A percentile compares a stretch with the other conserved stretches of the same genome.
Evolutionary conservation across 2,113 vertebrate species (phyloP).

Genomic region (Odobenus rosmarus): DNA sequence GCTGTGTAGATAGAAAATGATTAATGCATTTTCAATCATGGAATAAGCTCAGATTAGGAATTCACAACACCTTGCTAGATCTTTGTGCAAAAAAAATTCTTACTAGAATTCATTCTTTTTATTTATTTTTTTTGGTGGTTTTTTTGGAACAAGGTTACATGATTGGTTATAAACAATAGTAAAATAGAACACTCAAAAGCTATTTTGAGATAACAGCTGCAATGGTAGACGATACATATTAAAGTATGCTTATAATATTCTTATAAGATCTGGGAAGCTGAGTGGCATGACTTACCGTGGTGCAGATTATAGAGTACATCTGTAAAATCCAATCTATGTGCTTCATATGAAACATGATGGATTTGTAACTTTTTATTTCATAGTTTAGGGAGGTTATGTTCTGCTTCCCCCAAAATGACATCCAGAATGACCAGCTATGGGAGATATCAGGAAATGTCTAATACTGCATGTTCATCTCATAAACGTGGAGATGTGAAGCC

Average conservation of each 20-base stretch:
- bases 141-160: not conserved
- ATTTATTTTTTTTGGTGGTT: not conserved
- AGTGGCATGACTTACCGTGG: not conserved
- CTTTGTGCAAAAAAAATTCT: not conserved
- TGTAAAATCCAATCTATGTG: not conserved
- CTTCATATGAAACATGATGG: not conserved
- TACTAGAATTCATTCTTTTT: constrained; percentile 6
- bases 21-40: constrained; percentile 11
- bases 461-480: not conserved
- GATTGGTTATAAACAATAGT: constrained; percentile 37
- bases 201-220: constrained; percentile 21
- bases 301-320: not conserved
- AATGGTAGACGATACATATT: not conserved
- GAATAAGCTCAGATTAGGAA: constrained; percentile 15
- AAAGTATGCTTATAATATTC: not conserved
- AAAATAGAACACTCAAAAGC: not conserved
- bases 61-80: constrained; percentile 21
- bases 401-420: not conserved
- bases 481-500: not conserved
- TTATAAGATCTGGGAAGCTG: not conserved
- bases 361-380: constrained; percentile 52
- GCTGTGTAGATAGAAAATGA: constrained; percentile 24
- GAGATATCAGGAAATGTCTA: not conserved
- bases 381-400: constrained; percentile 22
- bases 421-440: not conserved